Base-by-base conservation (phyloP, 1,140 invertebrate genomes). In the Venturia canescens region DNA sequence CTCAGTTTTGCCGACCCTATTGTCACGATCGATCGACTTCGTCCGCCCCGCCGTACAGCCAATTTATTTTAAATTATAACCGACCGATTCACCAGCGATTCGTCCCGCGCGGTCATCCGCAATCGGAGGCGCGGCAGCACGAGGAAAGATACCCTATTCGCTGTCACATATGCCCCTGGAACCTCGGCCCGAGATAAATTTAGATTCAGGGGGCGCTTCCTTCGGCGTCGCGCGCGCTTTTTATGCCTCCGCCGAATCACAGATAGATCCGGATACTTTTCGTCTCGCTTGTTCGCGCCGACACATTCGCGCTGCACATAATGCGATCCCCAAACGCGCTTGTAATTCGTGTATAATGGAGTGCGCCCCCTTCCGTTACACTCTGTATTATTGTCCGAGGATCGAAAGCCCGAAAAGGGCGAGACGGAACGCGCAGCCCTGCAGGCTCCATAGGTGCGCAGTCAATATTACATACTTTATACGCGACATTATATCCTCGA, bases 321-420 rank as follows among this genome's bases (percentile, higher is more conserved):
- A 77, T 77, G 75, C 63, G 66, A 77, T 77, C 60, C 75, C 75
- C 75, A 86, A 88, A 87, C 86, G 83, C 86, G 85, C 85, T 85
- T 86, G 85, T 87, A 87, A 88, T 86, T 84, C 69, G 87, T 84
- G 83, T 87, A 88, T 87, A 88, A 88, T 87, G 79, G 86, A 87
- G 84, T 87, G 81, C 84, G 78, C 83, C 84, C 86, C 86, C 85
- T 84, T 82, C 66, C 70, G 75, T 15, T 69, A 31, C 27, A 77
- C 57, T 77, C 53, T 77, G 75, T 77, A 77, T 77, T 44, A 16
- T 76, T 23, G 7, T 60, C 18, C 18, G n/a, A 57, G 27, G 16
- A 53, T 15, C 50, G 16, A 53, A 53, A 53, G 50, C 1, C 50
- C 38, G 13, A n/a, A 11, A 60, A 21, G 18, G 48, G 23, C 15